Conservation (phyloP, 2,797 vertebrate genomes). For the Brachyalestes nurse region DNA sequence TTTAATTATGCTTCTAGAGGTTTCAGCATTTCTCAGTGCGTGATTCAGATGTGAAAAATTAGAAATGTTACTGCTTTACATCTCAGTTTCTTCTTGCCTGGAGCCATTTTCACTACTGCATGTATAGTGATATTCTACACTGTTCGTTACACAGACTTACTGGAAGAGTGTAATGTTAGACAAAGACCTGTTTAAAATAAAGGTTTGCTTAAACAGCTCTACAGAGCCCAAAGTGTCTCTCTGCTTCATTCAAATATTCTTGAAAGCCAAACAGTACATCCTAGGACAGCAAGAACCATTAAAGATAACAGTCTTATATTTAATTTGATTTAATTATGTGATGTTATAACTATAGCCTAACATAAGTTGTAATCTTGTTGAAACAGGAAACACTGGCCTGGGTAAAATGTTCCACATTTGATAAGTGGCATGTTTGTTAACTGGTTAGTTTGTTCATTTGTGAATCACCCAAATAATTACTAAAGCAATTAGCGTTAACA, state of each 20-base stretch:
- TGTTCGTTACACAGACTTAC: background rate
- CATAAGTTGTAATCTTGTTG: background rate
- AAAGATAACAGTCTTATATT: background rate
- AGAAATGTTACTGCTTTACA: background rate
- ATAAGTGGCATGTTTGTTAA: background rate
- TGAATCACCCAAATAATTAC: too few species aligned
- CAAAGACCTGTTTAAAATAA: background rate
- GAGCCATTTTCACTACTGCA: background rate
- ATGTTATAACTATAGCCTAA: background rate
- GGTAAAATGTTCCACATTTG: background rate
- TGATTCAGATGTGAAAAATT: background rate
- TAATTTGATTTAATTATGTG: background rate
- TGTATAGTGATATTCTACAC: background rate
- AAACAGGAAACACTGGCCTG: background rate
- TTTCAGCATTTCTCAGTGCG: conserved; percentile 1
- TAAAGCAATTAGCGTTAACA: too few species aligned
- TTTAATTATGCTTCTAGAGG: background rate
- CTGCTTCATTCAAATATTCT: background rate
- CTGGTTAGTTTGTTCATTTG: too few species aligned
- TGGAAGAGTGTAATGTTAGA: background rate
- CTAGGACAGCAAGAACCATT: background rate
- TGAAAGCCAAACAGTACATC: background rate
- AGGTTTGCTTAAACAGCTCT: background rate
- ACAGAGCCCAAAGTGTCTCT: background rate
- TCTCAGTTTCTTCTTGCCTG: background rate